Evolutionary conservation across 2,113 vertebrate genomes (phyloP).

Genomic region (Apteryx mantelli): DNA sequence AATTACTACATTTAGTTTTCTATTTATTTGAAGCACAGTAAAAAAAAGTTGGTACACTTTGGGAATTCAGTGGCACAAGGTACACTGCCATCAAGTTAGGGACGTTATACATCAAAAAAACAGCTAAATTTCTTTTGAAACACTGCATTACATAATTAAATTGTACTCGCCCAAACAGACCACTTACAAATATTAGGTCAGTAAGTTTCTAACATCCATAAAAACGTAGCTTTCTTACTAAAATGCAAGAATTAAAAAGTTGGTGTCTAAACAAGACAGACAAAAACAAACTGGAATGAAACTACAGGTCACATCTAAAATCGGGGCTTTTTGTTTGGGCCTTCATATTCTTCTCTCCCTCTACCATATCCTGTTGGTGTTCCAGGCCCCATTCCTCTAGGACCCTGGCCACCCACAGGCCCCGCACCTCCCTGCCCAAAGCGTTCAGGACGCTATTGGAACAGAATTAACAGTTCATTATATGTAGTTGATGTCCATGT

Average conservation of each 20-base stretch:
- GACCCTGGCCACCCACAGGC: constrained; percentile 87
- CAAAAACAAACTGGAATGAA: constrained; percentile 86
- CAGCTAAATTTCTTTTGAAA: constrained; percentile 77
- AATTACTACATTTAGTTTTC: constrained; percentile 80
- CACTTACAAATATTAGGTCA: constrained; percentile 87
- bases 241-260: constrained; percentile 96
- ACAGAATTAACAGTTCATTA: constrained; percentile 86
- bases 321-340: constrained; percentile 96
- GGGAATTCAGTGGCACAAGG: constrained; percentile 92
- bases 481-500: constrained; percentile 88
- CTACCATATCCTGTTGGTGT: constrained; percentile 93
- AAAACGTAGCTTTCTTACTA: constrained; percentile 90
- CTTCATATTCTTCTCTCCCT: constrained; percentile 98
- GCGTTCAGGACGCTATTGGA: constrained; percentile 95
- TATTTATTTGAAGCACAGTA: constrained; percentile 95
- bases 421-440: constrained; percentile 92
- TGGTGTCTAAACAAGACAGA: constrained; percentile 87
- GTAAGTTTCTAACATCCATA: constrained; percentile 87
- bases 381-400: constrained; percentile 93
- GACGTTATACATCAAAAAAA: constrained; percentile 85
- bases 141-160: constrained; percentile 85
- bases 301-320: constrained; percentile 92
- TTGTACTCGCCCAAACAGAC: constrained; percentile 83
- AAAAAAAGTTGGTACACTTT: constrained; percentile 89
- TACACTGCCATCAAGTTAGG: constrained; percentile 91